Evolutionary conservation across 2,888 invertebrate genomes (phyloP), one percentile per base, ranked within the genome.

Genomic region (Thumatha senex): DNA sequence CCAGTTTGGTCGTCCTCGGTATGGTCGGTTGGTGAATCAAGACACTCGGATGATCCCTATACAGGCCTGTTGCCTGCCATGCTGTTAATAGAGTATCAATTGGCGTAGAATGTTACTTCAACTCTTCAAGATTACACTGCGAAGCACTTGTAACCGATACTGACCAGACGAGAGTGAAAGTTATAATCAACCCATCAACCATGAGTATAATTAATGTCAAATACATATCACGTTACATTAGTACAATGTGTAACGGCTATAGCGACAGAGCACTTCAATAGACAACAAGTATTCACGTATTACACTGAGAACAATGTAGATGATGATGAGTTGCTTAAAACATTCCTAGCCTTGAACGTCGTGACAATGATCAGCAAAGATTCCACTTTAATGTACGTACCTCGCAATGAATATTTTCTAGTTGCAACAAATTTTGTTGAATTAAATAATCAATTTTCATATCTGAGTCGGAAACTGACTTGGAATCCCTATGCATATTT

Each of bases 401-500:
- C 38, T 31, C 55, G 71, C 12, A 40, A 60, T 40, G 69, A 62
- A 2, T 82, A 83, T 51, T 9, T 84, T 9, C 51, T 84, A 36
- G 67, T 64, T 0, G 55, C 36, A 0, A 61, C 11, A 33, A 53
- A 69, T 39, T 54, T 52, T 1, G 42, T 39, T 1, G 51, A 62
- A 12, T 72, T 82, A 8, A 48, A 41, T 5, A 3, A 48, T 5
- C 46, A 53, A 3, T 63, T 78, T 9, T 18, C 12, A 7, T 14
- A 47, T 10, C 40, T 84, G 0, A 58, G 52, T 1, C 61, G 45
- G 38, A 77, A 77, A 34, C 11, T 46, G 0, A 48, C 63, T 2
- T 85, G 84, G 84, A 75, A 72, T 48, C 84, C 84, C 0, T 41
- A 63, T 10, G 72, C 72, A 5, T 61, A 54, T 24, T 78, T 81